These are phyloP conservation scores for Neodon shergylaensis DNA, from an alignment of 2,113 vertebrate genomes.

Conservation along the genomic window DNA sequence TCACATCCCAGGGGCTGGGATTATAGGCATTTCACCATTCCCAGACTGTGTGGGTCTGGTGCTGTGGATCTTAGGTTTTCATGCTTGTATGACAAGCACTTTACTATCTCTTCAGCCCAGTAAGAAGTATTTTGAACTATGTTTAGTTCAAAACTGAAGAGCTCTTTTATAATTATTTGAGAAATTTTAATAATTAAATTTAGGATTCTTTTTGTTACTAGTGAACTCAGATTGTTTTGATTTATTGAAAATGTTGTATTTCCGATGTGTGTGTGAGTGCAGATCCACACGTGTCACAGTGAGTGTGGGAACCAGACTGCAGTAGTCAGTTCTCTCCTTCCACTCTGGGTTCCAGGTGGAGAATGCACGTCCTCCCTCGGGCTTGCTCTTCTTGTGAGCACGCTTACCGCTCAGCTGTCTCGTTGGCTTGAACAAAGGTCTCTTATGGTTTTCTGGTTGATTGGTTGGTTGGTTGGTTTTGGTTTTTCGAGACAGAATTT, in stretches of 20 bases:
- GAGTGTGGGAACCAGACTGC: not conserved
- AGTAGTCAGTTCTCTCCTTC: not conserved
- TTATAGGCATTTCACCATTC: not conserved
- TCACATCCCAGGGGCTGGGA: not conserved
- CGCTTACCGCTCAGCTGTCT: too few species aligned
- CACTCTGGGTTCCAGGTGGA: not conserved
- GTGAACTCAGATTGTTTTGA: not conserved
- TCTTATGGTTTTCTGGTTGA: not conserved
- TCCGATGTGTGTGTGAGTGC: not conserved
- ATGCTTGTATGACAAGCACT: not conserved
- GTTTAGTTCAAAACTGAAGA: not conserved
- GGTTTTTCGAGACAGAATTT: too few species aligned
- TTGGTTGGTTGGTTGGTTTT: too few species aligned
- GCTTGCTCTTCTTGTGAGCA: not conserved
- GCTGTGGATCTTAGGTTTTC: not conserved
- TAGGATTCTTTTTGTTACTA: not conserved
- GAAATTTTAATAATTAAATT: constrained; percentile 41
- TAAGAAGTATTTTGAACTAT: not conserved
- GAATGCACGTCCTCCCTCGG: not conserved
- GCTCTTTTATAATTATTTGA: not conserved
- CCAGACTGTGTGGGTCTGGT: not conserved
- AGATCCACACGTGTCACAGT: not conserved
- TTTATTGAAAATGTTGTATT: not conserved
- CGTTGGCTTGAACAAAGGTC: not conserved
- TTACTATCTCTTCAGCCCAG: not conserved